Evolutionary conservation across 2,888 invertebrate genomes (phyloP), one percentile per base, ranked within the genome.

Genomic region (Troides helena): DNA sequence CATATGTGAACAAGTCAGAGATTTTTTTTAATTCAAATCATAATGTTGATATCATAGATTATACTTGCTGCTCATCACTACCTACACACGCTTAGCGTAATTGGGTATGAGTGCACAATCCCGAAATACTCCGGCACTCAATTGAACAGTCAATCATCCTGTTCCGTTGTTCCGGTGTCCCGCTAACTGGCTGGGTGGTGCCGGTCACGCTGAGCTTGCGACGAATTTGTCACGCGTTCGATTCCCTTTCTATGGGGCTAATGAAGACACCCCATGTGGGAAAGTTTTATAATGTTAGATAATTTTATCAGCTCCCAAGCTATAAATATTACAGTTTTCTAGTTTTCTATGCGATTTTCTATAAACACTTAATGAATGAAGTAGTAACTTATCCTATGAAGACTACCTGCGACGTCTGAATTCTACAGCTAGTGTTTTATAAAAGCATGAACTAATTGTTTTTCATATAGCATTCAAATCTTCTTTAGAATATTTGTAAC

Each of bases 121-220:
- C 68, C 58, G 68, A 70, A 63, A 72, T 68, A 69, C 76, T 77
- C 76, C 72, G 76, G 72, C 74, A 77, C 74, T 81, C 77, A 75
- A 83, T 85, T 82, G 82, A 80, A 74, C 83, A 88, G 88, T 88
- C 87, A 83, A 88, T 89, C 89, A 89, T 85, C 82, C 78, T 81
- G 85, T 79, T 84, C 79, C 84, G 85, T 75, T 75, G 82, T 85
- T 89, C 88, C 88, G 89, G 83, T 73, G 68, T 75, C 72, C 76
- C 75, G 74, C 76, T 86, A 85, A 87, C 81, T 78, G 81, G 73
- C 74, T 82, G 85, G 87, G 87, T 79, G 87, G 86, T 71, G 75
- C 76, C 74, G 72, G 61, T 65, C 65, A 65, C 65, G 69, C 67
- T 64, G 62, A 70, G 69, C 77, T 72, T 74, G 65, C 77, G 74